phyloP scores from a whole-genome alignment of 2,113 vertebrate species.

The Dissostichus mawsoni region DNA sequence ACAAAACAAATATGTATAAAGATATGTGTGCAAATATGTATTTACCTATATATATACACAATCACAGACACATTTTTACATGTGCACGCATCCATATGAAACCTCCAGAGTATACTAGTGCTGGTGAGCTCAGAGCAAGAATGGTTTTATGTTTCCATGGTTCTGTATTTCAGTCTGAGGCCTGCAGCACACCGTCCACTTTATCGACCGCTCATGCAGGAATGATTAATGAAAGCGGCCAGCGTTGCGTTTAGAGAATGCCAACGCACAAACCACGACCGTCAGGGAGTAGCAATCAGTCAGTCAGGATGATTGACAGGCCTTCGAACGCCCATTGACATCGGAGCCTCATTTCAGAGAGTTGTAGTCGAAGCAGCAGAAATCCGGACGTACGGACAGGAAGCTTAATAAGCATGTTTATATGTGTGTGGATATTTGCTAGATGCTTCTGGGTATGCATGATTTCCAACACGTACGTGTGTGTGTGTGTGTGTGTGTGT shows the following conservation, averaged over 20 bases:
- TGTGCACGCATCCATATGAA: too few species aligned
- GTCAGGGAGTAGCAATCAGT: conserved; percentile 45
- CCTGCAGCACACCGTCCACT: background rate
- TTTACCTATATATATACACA: too few species aligned
- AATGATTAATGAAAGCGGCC: conserved; percentile 42
- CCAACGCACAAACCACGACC: conserved; percentile 27
- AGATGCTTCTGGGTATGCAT: too few species aligned
- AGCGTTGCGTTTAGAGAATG: conserved; percentile 39
- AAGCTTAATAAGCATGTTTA: background rate
- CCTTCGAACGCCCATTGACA: conserved; percentile 17
- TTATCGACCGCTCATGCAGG: conserved; percentile 31
- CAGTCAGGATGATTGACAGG: conserved; percentile 63
- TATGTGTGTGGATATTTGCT: too few species aligned
- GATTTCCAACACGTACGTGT: too few species aligned
- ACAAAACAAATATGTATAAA: too few species aligned
- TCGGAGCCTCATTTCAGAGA: conserved; percentile 26
- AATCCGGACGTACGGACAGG: background rate
- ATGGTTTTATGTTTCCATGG: too few species aligned
- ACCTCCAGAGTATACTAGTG: too few species aligned
- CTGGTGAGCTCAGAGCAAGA: too few species aligned
- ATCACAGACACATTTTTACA: too few species aligned
- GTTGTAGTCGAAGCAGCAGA: conserved; percentile 28
- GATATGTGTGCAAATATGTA: too few species aligned
- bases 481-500: too few species aligned
- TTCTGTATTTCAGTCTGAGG: background rate